Percentiles rank a stretch among this genome's conserved stretches.
phyloP scores from a whole-genome alignment of 2,888 invertebrate species.

The Branchipolynoe longqiensis region DNA sequence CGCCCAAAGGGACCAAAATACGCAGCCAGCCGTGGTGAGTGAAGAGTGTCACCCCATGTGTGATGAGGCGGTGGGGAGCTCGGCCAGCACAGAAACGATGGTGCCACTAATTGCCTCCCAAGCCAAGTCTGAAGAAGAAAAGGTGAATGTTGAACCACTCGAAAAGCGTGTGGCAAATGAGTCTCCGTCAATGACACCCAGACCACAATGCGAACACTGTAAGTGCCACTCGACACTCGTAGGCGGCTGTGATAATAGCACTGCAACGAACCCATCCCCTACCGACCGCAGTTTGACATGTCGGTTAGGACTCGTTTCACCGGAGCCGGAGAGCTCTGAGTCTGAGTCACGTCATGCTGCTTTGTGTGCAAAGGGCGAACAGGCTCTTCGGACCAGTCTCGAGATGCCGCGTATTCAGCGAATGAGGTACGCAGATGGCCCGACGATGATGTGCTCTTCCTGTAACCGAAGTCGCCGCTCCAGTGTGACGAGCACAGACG shows the following conservation, averaged over 20 bases:
- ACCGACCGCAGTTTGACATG: neutral
- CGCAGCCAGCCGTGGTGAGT: too few species aligned
- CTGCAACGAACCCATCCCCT: neutral
- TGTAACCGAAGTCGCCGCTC: conserved; percentile 65
- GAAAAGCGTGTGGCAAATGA: neutral
- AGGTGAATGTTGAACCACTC: conserved; percentile 4
- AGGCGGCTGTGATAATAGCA: neutral
- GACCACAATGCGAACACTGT: neutral
- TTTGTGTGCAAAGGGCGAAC: neutral
- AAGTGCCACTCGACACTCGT: neutral
- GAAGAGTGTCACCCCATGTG: too few species aligned
- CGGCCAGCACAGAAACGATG: too few species aligned
- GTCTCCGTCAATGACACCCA: too few species aligned
- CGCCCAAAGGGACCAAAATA: too few species aligned
- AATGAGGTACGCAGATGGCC: conserved; percentile 66
- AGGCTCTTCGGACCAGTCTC: conserved; percentile 5
- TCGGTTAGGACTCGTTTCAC: neutral
- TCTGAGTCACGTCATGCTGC: neutral
- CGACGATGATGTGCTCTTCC: conserved; percentile 67
- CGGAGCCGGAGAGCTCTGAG: neutral
- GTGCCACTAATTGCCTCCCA: too few species aligned
- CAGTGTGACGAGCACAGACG: conserved; percentile 66
- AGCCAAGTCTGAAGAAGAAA: conserved; percentile 34
- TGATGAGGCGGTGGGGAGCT: too few species aligned
- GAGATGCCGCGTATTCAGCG: conserved; percentile 64